Evolutionary conservation across 2,113 vertebrate species (phyloP).

Genomic region (Antechinus flavipes): DNA sequence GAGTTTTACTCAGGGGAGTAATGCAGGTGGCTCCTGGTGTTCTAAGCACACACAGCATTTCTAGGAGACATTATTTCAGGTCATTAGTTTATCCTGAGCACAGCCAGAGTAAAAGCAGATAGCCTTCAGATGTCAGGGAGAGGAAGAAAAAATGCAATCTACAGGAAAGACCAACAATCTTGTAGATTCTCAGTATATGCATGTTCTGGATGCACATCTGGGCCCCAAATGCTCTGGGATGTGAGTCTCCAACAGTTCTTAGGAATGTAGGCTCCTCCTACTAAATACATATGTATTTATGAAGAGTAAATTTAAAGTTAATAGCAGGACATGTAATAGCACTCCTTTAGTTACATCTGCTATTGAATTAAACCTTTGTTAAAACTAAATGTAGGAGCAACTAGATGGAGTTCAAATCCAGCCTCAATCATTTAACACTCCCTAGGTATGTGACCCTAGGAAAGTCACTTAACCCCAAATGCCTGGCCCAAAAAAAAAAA

Average conservation of each 20-base stretch:
- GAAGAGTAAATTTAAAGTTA: neutral
- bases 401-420: too few species aligned
- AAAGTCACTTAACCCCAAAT: too few species aligned
- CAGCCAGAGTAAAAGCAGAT: neutral
- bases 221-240: neutral
- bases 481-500: too few species aligned
- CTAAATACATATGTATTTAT: neutral
- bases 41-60: neutral
- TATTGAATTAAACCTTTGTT: neutral
- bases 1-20: neutral
- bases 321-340: neutral
- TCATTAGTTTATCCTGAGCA: neutral
- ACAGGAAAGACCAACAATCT: neutral
- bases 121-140: neutral
- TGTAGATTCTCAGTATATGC: neutral
- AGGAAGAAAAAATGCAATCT: neutral
- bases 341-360: neutral
- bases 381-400: neutral
- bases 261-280: neutral
- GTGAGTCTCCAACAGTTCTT: neutral
- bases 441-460: too few species aligned
- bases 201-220: neutral
- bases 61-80: neutral
- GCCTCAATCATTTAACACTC: too few species aligned
- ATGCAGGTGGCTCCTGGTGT: neutral